These are phyloP conservation scores for Calonectris borealis DNA, from an alignment of 2,113 vertebrate species.

Conservation along the genomic window DNA sequence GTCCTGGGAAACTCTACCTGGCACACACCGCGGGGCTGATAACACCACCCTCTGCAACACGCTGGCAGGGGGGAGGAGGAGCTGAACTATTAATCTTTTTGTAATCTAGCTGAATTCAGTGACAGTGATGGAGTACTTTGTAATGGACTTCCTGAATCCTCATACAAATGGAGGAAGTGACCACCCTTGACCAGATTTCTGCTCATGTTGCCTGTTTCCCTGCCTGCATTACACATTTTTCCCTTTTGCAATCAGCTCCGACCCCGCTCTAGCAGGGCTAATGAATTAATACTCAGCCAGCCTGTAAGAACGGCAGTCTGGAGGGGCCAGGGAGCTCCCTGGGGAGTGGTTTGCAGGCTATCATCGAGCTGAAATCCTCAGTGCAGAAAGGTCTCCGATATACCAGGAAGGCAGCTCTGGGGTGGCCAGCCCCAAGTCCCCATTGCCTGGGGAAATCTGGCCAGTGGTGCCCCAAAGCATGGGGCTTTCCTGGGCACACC, in stretches of 20 bases:
- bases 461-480: neutral
- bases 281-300: neutral
- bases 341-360: neutral
- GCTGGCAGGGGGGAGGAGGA: neutral
- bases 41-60: neutral
- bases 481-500: neutral
- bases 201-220: conserved; percentile 24
- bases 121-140: conserved; percentile 58
- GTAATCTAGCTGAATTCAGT: conserved; percentile 25
- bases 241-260: neutral
- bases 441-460: neutral
- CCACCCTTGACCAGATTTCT: conserved; percentile 62
- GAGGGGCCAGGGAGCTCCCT: neutral
- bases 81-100: conserved; percentile 16
- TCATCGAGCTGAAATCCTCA: neutral
- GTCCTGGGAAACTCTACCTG: neutral
- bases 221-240: conserved; percentile 1
- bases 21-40: neutral
- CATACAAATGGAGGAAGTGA: conserved; percentile 50
- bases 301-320: neutral
- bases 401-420: neutral
- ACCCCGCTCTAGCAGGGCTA: neutral
- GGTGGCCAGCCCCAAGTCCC: too few species aligned
- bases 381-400: neutral
- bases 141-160: conserved; percentile 52